phyloP scores from a whole-genome alignment of 2,113 vertebrate species.

The Mirza zaza region DNA sequence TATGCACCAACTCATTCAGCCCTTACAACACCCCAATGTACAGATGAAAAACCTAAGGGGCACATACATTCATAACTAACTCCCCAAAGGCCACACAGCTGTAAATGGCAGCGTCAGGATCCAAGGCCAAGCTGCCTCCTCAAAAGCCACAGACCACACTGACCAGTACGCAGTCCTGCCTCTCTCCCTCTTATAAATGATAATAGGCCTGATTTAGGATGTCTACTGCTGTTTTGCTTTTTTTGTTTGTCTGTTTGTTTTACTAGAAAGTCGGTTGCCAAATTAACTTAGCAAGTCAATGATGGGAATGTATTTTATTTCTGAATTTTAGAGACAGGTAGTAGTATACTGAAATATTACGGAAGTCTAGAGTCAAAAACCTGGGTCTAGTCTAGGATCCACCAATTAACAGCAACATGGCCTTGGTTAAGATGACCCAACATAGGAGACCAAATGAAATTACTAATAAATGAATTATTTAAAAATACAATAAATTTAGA shows the following conservation, averaged over 20 bases:
- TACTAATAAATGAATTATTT: background rate
- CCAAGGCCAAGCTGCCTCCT: no score
- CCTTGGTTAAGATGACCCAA: background rate
- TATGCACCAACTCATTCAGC: background rate
- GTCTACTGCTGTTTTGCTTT: background rate
- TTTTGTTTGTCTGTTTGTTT: background rate
- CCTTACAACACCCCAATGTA: background rate
- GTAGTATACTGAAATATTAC: rapidly evolving
- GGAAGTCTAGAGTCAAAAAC: background rate
- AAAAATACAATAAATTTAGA: background rate
- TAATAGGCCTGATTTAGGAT: background rate
- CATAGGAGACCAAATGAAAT: background rate
- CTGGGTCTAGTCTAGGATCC: background rate
- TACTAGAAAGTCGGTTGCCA: background rate
- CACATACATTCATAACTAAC: no score
- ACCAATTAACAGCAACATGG: background rate
- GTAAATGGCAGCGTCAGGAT: rapidly evolving
- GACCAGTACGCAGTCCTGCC: no score
- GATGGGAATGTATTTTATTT: background rate
- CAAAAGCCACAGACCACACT: background rate
- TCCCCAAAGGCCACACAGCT: background rate
- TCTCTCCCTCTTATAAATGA: background rate
- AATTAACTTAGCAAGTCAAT: background rate
- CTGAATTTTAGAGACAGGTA: background rate
- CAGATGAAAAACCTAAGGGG: background rate